Base-by-base conservation (phyloP, 1,140 invertebrate genomes). In the Apis dorsata region DNA sequence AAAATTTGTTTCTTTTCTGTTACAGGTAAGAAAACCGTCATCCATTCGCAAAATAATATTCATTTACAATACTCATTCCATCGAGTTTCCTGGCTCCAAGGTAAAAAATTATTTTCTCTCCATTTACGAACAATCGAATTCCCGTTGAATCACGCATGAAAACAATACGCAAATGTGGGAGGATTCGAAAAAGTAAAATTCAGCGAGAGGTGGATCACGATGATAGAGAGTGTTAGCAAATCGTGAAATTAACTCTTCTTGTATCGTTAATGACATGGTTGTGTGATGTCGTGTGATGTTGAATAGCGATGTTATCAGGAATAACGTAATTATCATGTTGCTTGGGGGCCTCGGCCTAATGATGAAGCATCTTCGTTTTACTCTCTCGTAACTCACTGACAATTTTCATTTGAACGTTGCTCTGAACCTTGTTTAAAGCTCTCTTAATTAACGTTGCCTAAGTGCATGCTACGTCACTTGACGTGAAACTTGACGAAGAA, bases 311-410 rank as follows among this genome's bases (percentile, higher is more conserved):
- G 74, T 87, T 85, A 90, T 90, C 88, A 76, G 79, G 83, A 84
- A 88, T 85, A 80, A 87, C 88, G 86, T 90, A 89, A 89, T 89
- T 89, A 87, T 89, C 83, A 77, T 85, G 74, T 65, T 72, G 83
- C 79, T 69, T 68, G 59, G 28, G 71, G 72, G 62, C 77, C 71
- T 76, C 74, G 81, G 79, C 81, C 81, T 86, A 89, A 88, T 82
- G 84, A 89, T 85, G 79, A 78, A 68, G 51, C 74, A 81, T 68
- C 81, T 72, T 79, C 68, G 66, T 72, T 59, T 72, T 79, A 72
- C 76, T 63, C 57, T 72, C 68, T 55, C 51, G 49, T 72, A 63
- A 65, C n/a, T 79, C 34, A 57, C 76, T 28, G 59, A 57, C 69
- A 79, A 63, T 83, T 63, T 59, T 65, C 75, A 71, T 57, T 79